These are phyloP conservation scores for Drosophila paulistorum DNA, from an alignment of 1,140 invertebrate species.

Conservation along the genomic window DNA sequence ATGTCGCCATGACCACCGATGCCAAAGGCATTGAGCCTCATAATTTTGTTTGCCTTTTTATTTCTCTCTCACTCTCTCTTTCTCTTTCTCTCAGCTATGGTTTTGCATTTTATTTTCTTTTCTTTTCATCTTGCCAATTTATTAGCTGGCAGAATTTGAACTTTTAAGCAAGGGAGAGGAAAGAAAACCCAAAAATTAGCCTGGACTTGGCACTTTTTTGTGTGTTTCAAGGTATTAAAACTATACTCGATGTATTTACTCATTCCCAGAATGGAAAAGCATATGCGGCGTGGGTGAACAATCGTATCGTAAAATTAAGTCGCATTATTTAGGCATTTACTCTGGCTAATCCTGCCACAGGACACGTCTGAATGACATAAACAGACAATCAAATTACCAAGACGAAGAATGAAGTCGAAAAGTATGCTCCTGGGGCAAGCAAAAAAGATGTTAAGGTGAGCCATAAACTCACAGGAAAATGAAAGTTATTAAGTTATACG, in stretches of 20 bases:
- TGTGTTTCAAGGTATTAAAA: neutral
- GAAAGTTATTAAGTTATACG: too few relatives aligned
- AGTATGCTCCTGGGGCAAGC: neutral
- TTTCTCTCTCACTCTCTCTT: neutral
- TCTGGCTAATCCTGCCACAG: slow-evolving; percentile 48
- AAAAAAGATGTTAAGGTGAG: neutral
- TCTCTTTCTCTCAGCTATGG: neutral
- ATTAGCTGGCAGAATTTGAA: neutral
- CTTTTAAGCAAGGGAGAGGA: neutral
- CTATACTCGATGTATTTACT: neutral
- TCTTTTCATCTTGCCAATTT: neutral
- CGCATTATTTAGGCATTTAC: slow-evolving; percentile 65
- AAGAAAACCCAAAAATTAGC: too few relatives aligned
- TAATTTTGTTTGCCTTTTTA: neutral
- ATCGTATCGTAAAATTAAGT: slow-evolving; percentile 39
- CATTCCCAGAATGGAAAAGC: neutral
- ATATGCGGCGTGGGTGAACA: neutral
- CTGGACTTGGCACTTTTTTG: neutral
- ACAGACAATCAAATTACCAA: slow-evolving; percentile 46
- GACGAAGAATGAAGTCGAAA: slow-evolving; percentile 5
- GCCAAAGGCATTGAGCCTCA: neutral
- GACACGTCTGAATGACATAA: slow-evolving; percentile 28
- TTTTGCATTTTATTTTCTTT: neutral
- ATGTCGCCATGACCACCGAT: slow-evolving; percentile 1
- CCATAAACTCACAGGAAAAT: too few relatives aligned